Conservation (phyloP, 2,888 invertebrate species). For the Megaustenia siamemsis region DNA sequence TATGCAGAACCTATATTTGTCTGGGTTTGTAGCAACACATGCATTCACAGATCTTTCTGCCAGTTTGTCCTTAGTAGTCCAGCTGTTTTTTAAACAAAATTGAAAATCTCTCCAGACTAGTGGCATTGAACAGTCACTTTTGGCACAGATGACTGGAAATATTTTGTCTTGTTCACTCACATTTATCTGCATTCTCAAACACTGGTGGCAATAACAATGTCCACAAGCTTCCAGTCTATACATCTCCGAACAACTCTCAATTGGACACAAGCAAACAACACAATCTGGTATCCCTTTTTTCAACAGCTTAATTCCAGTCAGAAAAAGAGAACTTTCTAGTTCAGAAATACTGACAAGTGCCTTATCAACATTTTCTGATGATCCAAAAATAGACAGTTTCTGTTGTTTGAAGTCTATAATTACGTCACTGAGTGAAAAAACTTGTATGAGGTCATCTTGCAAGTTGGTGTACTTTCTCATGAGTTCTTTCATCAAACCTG, state of each 20-base stretch:
- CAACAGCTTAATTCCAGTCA: not conserved
- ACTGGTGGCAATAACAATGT: slow-evolving; percentile 73
- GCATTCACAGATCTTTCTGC: slow-evolving; percentile 61
- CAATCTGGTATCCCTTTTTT: slow-evolving; percentile 63
- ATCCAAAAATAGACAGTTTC: slow-evolving; percentile 38
- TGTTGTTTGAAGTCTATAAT: slow-evolving; percentile 59
- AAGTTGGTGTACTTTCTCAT: slow-evolving; percentile 61
- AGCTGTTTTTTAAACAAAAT: slow-evolving; percentile 54
- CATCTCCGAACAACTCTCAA: slow-evolving; percentile 61
- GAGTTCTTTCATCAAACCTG: slow-evolving; percentile 68
- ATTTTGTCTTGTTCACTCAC: slow-evolving; percentile 61
- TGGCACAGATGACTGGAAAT: slow-evolving; percentile 69
- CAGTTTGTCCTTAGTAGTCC: slow-evolving; percentile 56
- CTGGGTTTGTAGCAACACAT: slow-evolving; percentile 61
- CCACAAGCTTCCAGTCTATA: slow-evolving; percentile 74
- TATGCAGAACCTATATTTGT: slow-evolving; percentile 66
- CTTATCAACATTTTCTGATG: slow-evolving; percentile 25
- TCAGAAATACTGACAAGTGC: slow-evolving; percentile 3
- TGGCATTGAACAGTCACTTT: slow-evolving; percentile 64
- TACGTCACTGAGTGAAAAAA: slow-evolving; percentile 56
- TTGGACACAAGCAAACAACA: slow-evolving; percentile 70
- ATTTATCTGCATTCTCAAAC: slow-evolving; percentile 60
- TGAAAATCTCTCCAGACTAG: slow-evolving; percentile 66
- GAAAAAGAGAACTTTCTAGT: slow-evolving; percentile 12
- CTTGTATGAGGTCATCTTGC: slow-evolving; percentile 58